Evolutionary conservation across 2,888 invertebrate species (phyloP).

Genomic region (Drosophila yooni): DNA sequence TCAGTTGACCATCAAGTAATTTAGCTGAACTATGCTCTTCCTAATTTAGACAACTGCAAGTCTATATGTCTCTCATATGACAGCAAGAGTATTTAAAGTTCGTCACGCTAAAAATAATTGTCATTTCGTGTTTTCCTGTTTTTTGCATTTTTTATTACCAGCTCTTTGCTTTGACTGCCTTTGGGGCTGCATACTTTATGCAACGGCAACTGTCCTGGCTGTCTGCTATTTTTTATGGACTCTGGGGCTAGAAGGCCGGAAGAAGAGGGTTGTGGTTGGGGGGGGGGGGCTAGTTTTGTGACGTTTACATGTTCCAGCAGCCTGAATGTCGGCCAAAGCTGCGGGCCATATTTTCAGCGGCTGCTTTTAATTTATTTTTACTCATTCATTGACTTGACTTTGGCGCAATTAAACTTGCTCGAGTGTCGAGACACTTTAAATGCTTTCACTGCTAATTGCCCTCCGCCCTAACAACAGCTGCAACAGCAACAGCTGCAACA

Average conservation of each 20-base stretch:
- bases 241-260: not conserved
- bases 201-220: conserved; percentile 39
- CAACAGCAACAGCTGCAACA: conserved; percentile 7
- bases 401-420: conserved; percentile 59
- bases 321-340: conserved; percentile 42
- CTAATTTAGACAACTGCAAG: not conserved
- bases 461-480: conserved; percentile 22
- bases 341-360: conserved; percentile 28
- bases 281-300: not conserved
- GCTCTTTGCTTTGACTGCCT: conserved; percentile 47
- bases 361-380: conserved; percentile 52
- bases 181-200: conserved; percentile 66
- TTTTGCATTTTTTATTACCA: conserved; percentile 46
- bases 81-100: conserved; percentile 15
- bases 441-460: conserved; percentile 62
- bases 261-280: not conserved
- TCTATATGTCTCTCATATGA: not conserved
- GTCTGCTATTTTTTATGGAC: conserved; percentile 2
- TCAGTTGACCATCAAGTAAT: not conserved
- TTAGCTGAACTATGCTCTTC: not conserved
- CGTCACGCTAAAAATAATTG: not conserved
- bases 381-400: conserved; percentile 63
- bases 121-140: conserved; percentile 7
- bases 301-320: not conserved
- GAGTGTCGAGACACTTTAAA: conserved; percentile 57